Evolutionary conservation across 2,888 invertebrate genomes (phyloP), one percentile per base, ranked within the genome.

Genomic region (Tricholauxania praeusta): DNA sequence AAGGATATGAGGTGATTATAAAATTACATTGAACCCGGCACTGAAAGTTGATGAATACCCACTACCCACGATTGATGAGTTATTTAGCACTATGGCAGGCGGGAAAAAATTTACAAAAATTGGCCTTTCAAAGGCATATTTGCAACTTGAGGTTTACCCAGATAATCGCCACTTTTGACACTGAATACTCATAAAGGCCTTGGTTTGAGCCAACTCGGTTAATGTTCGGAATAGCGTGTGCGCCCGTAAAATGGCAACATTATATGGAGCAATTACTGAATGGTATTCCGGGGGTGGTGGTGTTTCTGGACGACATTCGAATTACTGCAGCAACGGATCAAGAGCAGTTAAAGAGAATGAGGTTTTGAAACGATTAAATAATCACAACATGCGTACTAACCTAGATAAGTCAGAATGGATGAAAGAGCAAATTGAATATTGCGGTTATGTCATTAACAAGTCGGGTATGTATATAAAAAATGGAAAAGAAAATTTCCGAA

Each of bases 131-230:
- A 78, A 80, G 63, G 84, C 86, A 7, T 87, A 85, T 70, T 77
- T 84, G 74, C 84, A 86, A 72, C 57, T 85, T 28, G 81, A 82
- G 78, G 76, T 85, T 32, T 79, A 80, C 49, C 80, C 79, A 6
- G 80, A 82, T 28, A 79, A 81, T 74, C 75, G 79, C 71, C 76
- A 84, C 17, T 76, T 81, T 67, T 84, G 19, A 85, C 84, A 1
- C 76, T 86, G 63, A 84, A 73, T 74, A 85, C 84, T 2, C 83
- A 82, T 69, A 83, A 82, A 70, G 85, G 84, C 3, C 70, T n/a
- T n/a, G 84, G 15, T 85, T 78, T 74, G 73, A 79, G 65, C n/a
- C n/a, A n/a, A n/a, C n/a, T n/a, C n/a, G n/a, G n/a, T n/a, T 84
- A 63, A 77, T 81, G 78, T 84, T 80, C 73, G 84, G 83, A 3